Percentiles rank a stretch among this genome's conserved stretches.
Conservation (phyloP, 2,888 invertebrate species). For the Biston stratarius region DNA sequence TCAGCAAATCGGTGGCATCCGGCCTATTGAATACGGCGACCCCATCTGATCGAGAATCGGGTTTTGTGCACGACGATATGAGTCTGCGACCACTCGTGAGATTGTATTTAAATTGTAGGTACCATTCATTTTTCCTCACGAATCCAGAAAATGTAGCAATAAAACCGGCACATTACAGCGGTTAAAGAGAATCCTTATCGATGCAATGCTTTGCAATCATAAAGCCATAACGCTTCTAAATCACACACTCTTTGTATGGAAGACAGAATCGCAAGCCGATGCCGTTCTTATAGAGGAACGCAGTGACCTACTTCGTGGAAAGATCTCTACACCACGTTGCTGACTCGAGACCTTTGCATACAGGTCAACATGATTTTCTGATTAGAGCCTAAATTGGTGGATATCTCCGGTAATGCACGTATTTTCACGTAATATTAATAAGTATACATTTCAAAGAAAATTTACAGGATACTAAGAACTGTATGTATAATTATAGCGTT, state of each 20-base stretch:
- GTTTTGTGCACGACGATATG: constrained; percentile 63
- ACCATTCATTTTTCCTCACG: constrained; percentile 18
- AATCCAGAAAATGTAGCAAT: constrained; percentile 9
- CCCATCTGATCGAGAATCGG: constrained; percentile 82
- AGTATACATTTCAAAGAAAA: too few species aligned
- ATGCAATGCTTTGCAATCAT: constrained; percentile 46
- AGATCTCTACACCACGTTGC: constrained; percentile 56
- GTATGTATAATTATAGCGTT: too few species aligned
- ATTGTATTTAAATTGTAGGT: constrained; percentile 31
- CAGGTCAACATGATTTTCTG: constrained; percentile 71
- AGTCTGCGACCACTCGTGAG: constrained; percentile 51
- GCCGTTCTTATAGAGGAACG: constrained; percentile 46
- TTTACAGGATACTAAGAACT: too few species aligned
- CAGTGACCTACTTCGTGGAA: constrained; percentile 48
- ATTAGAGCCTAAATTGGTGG: constrained; percentile 58
- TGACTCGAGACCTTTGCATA: constrained; percentile 70
- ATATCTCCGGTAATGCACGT: constrained; percentile 47
- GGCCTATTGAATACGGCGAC: constrained; percentile 85
- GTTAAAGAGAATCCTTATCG: constrained; percentile 44
- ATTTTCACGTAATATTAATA: constrained; percentile 1
- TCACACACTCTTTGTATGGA: constrained; percentile 46
- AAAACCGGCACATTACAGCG: constrained; percentile 24
- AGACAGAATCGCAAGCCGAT: constrained; percentile 45
- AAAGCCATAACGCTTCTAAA: constrained; percentile 45
- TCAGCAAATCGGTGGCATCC: constrained; percentile 84